Percentiles rank a stretch among this genome's conserved stretches.
These are phyloP conservation scores for Drosophila colorata DNA, from an alignment of 2,888 invertebrate genomes.

Conservation along the genomic window DNA sequence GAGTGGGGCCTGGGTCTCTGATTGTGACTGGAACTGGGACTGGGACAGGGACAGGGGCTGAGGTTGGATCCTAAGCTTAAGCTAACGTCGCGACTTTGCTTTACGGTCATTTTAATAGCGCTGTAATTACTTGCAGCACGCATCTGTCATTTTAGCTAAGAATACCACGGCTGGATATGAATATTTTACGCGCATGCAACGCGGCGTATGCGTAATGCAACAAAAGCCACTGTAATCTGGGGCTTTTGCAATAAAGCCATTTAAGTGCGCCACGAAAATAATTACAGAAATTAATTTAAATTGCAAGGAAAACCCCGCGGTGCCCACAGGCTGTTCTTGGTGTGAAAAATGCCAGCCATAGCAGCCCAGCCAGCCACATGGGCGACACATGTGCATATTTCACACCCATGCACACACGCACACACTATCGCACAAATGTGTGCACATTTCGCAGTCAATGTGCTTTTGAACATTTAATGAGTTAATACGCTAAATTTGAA, in stretches of 20 bases:
- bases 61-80: not conserved
- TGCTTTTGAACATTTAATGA: conserved; percentile 78
- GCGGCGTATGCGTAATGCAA: conserved; percentile 50
- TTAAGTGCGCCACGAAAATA: conserved; percentile 69
- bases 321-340: conserved; percentile 38
- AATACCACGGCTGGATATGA: conserved; percentile 43
- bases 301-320: conserved; percentile 50
- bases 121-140: conserved; percentile 75
- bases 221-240: conserved; percentile 21
- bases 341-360: conserved; percentile 38
- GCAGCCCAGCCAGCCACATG: conserved; percentile 23
- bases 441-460: conserved; percentile 78
- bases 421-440: conserved; percentile 54
- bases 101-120: conserved; percentile 63
- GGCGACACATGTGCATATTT: conserved; percentile 62
- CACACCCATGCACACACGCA: conserved; percentile 27
- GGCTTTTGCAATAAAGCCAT: conserved; percentile 57
- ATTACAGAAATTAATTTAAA: conserved; percentile 81
- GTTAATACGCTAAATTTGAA: conserved; percentile 78
- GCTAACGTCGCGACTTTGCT: conserved; percentile 12
- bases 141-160: conserved; percentile 70
- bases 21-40: not conserved
- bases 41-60: too few relatives aligned
- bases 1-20: conserved; percentile 6
- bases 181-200: conserved; percentile 65